Evolutionary conservation across 2,797 vertebrate species (phyloP), one percentile per base, ranked within the genome.

Genomic region (Babyrousa celebensis): DNA sequence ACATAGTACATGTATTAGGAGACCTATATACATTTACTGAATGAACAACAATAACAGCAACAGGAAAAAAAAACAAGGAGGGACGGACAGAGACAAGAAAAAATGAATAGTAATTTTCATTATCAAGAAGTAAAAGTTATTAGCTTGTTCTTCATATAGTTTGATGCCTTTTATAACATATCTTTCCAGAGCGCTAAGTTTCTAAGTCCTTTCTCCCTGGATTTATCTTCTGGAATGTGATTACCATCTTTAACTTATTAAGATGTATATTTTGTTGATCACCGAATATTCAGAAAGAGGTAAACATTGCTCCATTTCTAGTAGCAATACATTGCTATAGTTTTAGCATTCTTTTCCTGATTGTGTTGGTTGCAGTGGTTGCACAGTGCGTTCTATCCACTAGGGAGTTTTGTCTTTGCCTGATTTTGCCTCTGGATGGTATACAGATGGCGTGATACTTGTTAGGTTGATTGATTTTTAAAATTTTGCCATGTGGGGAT

Each of bases 391-490:
- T 85, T 90, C n/a, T 91, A 18, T 65, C 56, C 56, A 80, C 80
- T 43, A 36, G 21, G 17, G 10, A 82, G 5, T 82, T 95, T 85
- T 43, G 6, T 36, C 29, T 79, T 79, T 86, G 74, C 60, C 71
- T 95, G 43, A 72, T 52, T 95, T 96, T 95, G 25, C 79, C 32
- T 91, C 48, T 58, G 15, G 60, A 86, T 95, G 70, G 40, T 56
- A 15, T 95, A 23, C 32, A 86, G 65, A 91, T 91, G 65, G 74
- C 40, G 93, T 80, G 27, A 63, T 67, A 60, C 32, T 80, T 92
- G 63, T 74, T 91, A 89, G 17, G 23, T 58, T 88, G 89, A 96
- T 83, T 96, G 78, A 97, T 92, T 96, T 96, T 74, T 54, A 16
- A 84, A 70, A 20, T 65, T 83, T 94, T 91, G 15, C 65, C 56